Base-by-base conservation (phyloP, 2,888 invertebrate species). In the Spialia ferax region DNA sequence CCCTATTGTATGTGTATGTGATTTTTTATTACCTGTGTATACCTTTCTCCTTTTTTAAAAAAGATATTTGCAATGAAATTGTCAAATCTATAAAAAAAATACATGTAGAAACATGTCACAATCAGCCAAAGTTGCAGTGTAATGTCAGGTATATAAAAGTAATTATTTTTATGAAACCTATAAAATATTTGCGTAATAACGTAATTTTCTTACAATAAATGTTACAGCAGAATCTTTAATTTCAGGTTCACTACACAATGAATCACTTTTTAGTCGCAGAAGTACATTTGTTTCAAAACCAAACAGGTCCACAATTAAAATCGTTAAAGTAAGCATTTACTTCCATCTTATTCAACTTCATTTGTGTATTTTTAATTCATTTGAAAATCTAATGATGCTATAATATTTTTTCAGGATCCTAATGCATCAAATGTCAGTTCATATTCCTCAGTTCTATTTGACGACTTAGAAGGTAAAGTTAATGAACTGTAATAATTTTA, bases 91-190 rank as follows among this genome's bases (percentile, higher is more conserved):
- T 15, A 38, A 22, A 38, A 38, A 26, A 22, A 26, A 22, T n/a
- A 45, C 56, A 52, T 32, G 64, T 62, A 61, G 69, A 50, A 68
- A 77, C 78, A 79, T 90, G 89, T 84, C 89, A 89, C 79, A 83
- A 84, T 83, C 86, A 86, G 83, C 88, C 82, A 93, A 93, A 91
- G 90, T 92, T 89, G 87, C 85, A 89, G 92, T 92, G 92, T 93
- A 88, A 93, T 93, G 93, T 92, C 93, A 93, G 92, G 93, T 93
- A 79, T 74, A 84, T 38, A n/a, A 38, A 38, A 78, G 79, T 77
- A 72, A 70, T 66, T 56, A 60, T 63, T 52, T 26, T 23, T 56
- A 10, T 11, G 32, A 10, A 10, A 11, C 11, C 10, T 11, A 10
- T 20, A 48, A 8, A 35, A 11, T 11, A 35, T 35, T 35, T 35